Evolutionary conservation across 2,113 vertebrate species (phyloP), one percentile per base, ranked within the genome.

Genomic region (Rhinogobius similis): DNA sequence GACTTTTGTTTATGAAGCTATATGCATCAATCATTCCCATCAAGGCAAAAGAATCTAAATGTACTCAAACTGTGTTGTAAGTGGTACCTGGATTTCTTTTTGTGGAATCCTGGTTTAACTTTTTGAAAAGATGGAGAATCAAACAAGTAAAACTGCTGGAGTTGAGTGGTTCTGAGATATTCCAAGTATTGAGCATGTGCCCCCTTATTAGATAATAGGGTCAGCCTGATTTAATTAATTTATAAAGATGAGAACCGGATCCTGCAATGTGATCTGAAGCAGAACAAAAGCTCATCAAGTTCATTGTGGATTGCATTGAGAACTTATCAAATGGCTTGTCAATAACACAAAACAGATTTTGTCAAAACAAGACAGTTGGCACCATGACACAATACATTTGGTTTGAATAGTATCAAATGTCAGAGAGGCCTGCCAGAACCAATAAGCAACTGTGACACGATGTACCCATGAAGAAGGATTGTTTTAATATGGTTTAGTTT

Each of bases 1-100:
- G 61, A 14, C 41, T 50, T 16, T n/a, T 62, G 68, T 72, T 74
- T 65, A 59, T 14, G 27, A 55, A 62, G 13, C 48, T 18, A 63
- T 48, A 12, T 12, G 20, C 38, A 27, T 16, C 10, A 11, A n/a
- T 67, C 38, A 39, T 50, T 52, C n/a, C 24, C 62, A 20, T 21
- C 1, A 12, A 61, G 1, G 13, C 7, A 21, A 23, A 43, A 10
- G n/a, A n/a, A n/a, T n/a, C n/a, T n/a, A n/a, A n/a, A n/a, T n/a
- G n/a, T n/a, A n/a, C n/a, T n/a, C n/a, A n/a, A n/a, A n/a, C n/a
- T n/a, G n/a, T n/a, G n/a, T n/a, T n/a, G n/a, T n/a, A n/a, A n/a
- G n/a, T n/a, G n/a, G n/a, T n/a, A n/a, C n/a, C n/a, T n/a, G n/a
- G 43, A 41, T 29, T 29, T 13, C 43, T 46, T 46, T 18, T 46